Percentiles rank a stretch among this genome's conserved stretches.
phyloP scores from a whole-genome alignment of 2,888 invertebrate genomes.

The Trachelus tabidus region DNA sequence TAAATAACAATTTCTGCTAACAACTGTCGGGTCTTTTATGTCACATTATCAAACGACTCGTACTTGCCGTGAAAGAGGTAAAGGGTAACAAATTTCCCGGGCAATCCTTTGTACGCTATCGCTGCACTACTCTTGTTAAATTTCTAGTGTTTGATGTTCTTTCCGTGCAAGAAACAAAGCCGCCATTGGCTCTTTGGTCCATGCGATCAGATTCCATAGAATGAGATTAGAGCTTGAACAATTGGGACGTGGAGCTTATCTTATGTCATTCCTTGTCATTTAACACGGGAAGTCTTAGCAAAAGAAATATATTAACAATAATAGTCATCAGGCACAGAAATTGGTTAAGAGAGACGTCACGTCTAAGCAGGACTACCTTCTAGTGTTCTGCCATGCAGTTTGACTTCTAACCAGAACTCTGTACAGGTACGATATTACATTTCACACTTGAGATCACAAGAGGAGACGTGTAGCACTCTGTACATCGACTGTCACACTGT shows the following conservation, averaged over 20 bases:
- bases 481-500: neutral
- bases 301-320: neutral
- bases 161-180: neutral
- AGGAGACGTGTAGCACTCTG: neutral
- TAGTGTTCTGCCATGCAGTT: neutral
- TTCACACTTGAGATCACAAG: neutral
- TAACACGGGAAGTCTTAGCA: neutral
- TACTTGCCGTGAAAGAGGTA: neutral
- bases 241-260: neutral
- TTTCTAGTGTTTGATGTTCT: neutral
- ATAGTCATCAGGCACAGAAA: neutral
- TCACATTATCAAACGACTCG: neutral
- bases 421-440: neutral
- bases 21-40: neutral
- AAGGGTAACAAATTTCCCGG: neutral
- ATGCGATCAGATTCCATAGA: neutral
- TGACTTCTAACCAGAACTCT: neutral
- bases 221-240: neutral
- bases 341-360: neutral
- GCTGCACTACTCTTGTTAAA: neutral
- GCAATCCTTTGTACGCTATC: neutral
- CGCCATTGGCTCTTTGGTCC: neutral
- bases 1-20: neutral
- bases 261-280: neutral
- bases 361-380: neutral